These are phyloP conservation scores for mouse (Mus musculus) DNA, from an alignment of 2,113 vertebrate species.

Conservation along the genomic window GRCm39 chr2:173443501-173444000, in stretches of 20 bases:
- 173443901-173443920: not conserved
- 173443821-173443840: not conserved
- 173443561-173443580: not conserved
- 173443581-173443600: not conserved
- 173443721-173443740: conserved; percentile 3
- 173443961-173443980: not conserved
- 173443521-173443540: not conserved
- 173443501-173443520: not conserved
- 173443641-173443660: not conserved
- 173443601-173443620: not conserved
- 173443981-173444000: not conserved
- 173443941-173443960: not conserved
- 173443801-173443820: not conserved
- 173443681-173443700: not conserved
- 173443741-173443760: not conserved
- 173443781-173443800: not conserved
- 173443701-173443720: not conserved
- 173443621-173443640: not conserved
- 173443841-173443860: not conserved
- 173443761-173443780: not conserved
- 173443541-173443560: not conserved
- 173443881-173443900: not conserved
- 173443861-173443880: not conserved
- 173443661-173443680: not conserved
- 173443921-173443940: not conserved